Evolutionary conservation across 2,113 vertebrate species (phyloP).

Genomic region (Psettodes erumei): DNA sequence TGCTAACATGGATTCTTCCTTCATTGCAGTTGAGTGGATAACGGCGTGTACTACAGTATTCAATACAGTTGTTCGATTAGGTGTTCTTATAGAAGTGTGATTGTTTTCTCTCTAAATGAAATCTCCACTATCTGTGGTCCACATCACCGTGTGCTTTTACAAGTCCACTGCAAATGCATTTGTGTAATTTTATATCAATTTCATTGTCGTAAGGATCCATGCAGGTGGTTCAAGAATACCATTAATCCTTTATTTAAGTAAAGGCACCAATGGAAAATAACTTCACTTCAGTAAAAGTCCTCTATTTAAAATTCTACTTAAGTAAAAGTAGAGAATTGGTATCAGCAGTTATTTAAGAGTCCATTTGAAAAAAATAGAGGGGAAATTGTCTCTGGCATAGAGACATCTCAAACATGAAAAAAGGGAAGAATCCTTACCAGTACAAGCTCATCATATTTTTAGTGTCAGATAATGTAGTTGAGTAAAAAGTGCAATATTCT

Average conservation of each 20-base stretch:
- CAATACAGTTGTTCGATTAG: too few relatives aligned
- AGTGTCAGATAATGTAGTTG: background rate
- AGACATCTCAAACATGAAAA: background rate
- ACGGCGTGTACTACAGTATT: background rate
- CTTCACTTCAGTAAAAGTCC: background rate
- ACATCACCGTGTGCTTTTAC: background rate
- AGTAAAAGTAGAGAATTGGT: background rate
- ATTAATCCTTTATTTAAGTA: background rate
- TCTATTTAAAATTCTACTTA: too few relatives aligned
- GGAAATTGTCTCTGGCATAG: background rate
- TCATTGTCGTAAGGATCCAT: background rate
- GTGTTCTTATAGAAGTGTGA: background rate
- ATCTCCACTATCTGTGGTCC: background rate
- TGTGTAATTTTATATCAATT: background rate
- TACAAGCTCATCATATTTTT: background rate
- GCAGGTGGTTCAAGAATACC: background rate
- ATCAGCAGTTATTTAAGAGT: background rate
- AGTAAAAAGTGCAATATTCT: background rate
- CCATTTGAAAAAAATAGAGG: background rate
- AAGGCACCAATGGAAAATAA: background rate
- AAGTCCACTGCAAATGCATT: background rate
- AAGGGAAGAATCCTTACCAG: background rate
- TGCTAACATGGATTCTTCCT: background rate
- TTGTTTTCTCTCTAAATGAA: background rate
- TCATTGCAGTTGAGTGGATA: background rate